Evolutionary conservation across 2,113 vertebrate species (phyloP).

Genomic region (Todiramphus chloris): DNA sequence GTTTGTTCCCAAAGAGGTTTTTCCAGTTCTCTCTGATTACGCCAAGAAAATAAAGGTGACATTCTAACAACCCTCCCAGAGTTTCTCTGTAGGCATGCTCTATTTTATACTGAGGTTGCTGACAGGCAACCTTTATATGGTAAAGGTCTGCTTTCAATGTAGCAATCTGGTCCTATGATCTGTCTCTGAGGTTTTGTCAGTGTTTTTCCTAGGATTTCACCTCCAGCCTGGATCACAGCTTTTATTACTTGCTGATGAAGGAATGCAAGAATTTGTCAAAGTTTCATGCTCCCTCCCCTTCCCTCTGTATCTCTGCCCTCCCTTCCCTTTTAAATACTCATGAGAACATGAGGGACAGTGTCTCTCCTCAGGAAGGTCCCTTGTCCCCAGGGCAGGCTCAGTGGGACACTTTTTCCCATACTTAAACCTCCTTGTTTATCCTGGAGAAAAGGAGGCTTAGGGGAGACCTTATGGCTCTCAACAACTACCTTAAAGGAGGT

Average conservation of each 20-base stretch:
- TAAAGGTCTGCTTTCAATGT: neutral
- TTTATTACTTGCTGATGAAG: neutral
- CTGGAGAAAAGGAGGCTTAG: neutral
- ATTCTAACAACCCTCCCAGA: neutral
- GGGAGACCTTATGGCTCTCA: neutral
- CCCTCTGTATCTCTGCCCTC: neutral
- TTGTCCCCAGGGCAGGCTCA: neutral
- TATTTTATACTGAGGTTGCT: neutral
- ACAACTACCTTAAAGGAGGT: neutral
- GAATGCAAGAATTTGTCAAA: neutral
- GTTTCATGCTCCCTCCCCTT: accelerated
- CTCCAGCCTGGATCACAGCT: neutral
- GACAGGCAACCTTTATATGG: neutral
- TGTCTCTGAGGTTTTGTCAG: neutral
- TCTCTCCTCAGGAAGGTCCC: neutral
- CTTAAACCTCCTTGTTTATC: neutral
- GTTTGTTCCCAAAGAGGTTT: neutral
- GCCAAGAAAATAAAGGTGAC: neutral
- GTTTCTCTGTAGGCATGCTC: neutral
- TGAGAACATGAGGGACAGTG: neutral
- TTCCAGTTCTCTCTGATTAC: neutral
- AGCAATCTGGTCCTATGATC: neutral
- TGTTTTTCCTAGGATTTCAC: neutral
- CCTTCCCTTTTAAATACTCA: neutral
- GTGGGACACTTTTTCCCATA: neutral